These are phyloP conservation scores for Bombycilla garrulus DNA, from an alignment of 2,113 vertebrate genomes.

Conservation along the genomic window DNA sequence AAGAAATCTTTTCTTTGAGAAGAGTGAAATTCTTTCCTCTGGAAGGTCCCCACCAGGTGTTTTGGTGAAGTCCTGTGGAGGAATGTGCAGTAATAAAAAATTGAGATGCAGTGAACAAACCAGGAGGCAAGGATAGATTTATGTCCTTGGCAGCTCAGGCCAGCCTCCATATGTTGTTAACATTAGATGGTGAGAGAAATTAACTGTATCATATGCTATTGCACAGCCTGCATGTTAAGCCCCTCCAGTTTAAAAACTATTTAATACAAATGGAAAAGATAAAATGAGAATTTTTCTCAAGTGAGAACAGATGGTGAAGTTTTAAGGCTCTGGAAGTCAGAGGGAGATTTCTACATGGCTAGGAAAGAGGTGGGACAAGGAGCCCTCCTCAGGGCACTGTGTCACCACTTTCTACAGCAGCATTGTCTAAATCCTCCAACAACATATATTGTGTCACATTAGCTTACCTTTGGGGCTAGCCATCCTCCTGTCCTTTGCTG, in stretches of 20 bases:
- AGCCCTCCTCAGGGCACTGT: accelerated
- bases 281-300: not conserved
- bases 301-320: slow-evolving; percentile 34
- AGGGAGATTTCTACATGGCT: not conserved
- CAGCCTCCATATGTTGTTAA: slow-evolving; percentile 40
- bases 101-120: not conserved
- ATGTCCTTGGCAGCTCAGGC: slow-evolving; percentile 21
- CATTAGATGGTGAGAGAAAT: slow-evolving; percentile 32
- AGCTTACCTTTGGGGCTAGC: not conserved
- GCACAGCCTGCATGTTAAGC: slow-evolving; percentile 5
- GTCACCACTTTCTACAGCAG: not conserved
- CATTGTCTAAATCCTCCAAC: not conserved
- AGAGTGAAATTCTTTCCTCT: not conserved
- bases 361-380: not conserved
- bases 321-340: not conserved
- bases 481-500: not conserved
- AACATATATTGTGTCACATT: accelerated
- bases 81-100: slow-evolving; percentile 43
- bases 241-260: not conserved
- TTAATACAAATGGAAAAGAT: slow-evolving; percentile 41
- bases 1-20: not conserved
- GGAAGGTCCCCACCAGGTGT: slow-evolving; percentile 24
- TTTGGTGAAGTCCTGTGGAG: not conserved
- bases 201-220: slow-evolving; percentile 25
- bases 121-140: slow-evolving; percentile 33